Conservation (phyloP, 2,113 vertebrate genomes). For the Cricetomys ansorgei region DNA sequence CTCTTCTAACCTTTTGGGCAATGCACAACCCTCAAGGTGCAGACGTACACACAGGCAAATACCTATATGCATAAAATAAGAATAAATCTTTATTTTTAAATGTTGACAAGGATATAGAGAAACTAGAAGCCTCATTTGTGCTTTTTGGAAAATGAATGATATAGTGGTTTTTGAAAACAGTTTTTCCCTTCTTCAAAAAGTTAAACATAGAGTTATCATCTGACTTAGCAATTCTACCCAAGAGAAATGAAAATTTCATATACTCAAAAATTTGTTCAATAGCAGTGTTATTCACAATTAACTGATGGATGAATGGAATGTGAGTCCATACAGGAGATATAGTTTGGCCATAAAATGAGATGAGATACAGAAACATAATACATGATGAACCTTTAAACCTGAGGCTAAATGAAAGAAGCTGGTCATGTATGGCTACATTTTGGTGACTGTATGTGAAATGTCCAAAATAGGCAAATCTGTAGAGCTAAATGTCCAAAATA, state of each 20-base stretch:
- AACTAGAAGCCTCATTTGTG: neutral
- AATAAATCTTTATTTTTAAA: neutral
- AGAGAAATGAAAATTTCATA: neutral
- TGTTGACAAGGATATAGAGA: neutral
- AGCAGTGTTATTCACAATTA: neutral
- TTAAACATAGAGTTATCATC: neutral
- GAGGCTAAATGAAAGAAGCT: neutral
- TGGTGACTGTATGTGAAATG: neutral
- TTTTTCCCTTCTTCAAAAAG: neutral
- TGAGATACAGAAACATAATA: neutral
- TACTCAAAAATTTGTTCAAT: neutral
- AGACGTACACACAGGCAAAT: neutral
- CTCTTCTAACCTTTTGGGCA: neutral
- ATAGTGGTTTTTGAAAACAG: neutral
- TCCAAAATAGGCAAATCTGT: neutral
- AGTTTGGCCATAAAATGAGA: neutral
- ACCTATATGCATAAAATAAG: neutral
- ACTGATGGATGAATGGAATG: neutral
- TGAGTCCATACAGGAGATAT: neutral
- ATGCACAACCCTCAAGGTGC: neutral
- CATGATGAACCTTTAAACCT: neutral
- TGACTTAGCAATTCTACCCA: neutral
- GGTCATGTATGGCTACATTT: neutral
- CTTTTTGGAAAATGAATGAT: neutral
- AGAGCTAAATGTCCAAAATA: neutral